phyloP scores from a whole-genome alignment of 2,113 vertebrate genomes.

The Sardina pilchardus region DNA sequence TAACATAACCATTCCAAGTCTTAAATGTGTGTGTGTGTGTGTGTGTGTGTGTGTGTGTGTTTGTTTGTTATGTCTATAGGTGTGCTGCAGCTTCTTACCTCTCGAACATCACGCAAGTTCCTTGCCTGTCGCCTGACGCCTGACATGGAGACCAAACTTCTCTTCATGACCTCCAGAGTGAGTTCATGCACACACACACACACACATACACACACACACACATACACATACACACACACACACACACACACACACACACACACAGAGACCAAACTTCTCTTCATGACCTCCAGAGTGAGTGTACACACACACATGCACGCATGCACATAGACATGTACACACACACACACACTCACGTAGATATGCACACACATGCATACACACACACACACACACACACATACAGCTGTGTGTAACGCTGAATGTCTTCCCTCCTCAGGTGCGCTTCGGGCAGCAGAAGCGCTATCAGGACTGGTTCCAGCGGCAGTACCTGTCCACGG shows the following conservation, averaged over 20 bases:
- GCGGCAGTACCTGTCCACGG: conserved; percentile 90
- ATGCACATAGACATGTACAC: background rate
- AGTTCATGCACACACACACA: background rate
- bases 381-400: background rate
- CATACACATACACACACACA: background rate
- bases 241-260: background rate
- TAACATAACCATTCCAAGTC: background rate
- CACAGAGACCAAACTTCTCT: too few species aligned
- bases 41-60: background rate
- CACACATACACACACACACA: background rate
- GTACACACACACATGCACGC: background rate
- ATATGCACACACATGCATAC: background rate
- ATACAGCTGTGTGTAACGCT: fast-evolving
- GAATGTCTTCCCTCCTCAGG: conserved; percentile 63
- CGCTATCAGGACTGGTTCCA: conserved; percentile 98
- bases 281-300: conserved; percentile 6
- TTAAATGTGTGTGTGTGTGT: background rate
- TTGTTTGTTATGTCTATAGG: conserved; percentile 65
- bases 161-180: conserved; percentile 97
- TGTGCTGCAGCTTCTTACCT: conserved; percentile 90
- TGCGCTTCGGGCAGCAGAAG: conserved; percentile 95
- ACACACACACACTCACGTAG: background rate
- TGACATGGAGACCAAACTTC: conserved; percentile 97
- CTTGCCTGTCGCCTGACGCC: conserved; percentile 94
- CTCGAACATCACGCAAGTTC: conserved; percentile 92